Conservation (phyloP, 2,888 invertebrate species). For the Phortica okadai region DNA sequence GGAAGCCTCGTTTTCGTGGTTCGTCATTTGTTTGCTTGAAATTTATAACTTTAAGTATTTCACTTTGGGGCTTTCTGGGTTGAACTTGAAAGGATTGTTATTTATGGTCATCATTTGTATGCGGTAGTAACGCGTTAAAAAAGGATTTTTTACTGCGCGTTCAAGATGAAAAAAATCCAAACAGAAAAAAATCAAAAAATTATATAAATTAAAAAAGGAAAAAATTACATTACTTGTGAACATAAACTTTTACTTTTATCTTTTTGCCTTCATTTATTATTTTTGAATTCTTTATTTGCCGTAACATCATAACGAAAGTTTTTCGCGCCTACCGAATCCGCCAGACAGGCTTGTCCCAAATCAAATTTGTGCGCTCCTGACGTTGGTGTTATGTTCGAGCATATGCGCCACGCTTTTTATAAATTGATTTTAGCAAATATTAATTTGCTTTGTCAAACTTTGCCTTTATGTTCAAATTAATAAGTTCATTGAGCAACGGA, state of each 20-base stretch:
- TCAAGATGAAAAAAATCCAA: neutral
- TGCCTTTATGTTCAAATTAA: slow-evolving; percentile 9
- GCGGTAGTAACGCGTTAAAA: slow-evolving; percentile 8
- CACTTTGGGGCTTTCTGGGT: slow-evolving; percentile 13
- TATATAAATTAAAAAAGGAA: too few relatives aligned
- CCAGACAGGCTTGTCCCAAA: neutral
- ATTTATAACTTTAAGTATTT: slow-evolving; percentile 30
- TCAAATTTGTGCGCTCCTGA: neutral
- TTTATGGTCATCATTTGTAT: slow-evolving; percentile 26
- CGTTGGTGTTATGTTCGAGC: neutral
- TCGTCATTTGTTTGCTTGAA: slow-evolving; percentile 16
- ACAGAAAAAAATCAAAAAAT: neutral
- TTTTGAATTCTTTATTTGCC: neutral
- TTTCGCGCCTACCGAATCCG: neutral
- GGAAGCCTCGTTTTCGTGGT: slow-evolving; percentile 19
- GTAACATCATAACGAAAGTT: neutral
- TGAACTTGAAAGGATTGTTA: slow-evolving; percentile 23
- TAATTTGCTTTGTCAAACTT: slow-evolving; percentile 28
- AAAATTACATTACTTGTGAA: too few relatives aligned
- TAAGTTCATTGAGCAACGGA: neutral
- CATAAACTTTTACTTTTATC: too few relatives aligned
- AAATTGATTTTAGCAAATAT: slow-evolving; percentile 29
- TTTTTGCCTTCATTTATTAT: too few relatives aligned
- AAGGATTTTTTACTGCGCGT: neutral
- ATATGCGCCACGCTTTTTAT: slow-evolving; percentile 7